Conservation (phyloP, 2,888 invertebrate genomes). For the Serripes groenlandicus region DNA sequence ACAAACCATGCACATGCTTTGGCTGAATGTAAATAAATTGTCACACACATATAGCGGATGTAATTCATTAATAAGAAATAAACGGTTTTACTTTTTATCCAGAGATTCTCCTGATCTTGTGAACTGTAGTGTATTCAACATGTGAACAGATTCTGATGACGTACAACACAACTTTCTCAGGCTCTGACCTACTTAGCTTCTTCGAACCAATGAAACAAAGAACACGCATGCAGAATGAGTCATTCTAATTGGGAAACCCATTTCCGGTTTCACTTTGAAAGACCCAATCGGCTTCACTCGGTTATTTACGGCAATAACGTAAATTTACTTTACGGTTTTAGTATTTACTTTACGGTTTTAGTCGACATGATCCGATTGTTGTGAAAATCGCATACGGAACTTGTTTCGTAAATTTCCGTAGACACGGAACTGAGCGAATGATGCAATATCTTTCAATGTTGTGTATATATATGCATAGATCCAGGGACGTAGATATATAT, state of each 20-base stretch:
- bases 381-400: not conserved
- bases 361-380: too few species aligned
- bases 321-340: too few species aligned
- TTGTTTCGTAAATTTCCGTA: too few species aligned
- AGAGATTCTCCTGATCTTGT: conserved; percentile 1
- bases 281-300: too few species aligned
- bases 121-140: conserved; percentile 55
- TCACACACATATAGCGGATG: too few species aligned
- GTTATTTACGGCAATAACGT: too few species aligned
- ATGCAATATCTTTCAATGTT: too few species aligned
- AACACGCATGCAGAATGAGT: conserved; percentile 77
- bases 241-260: conserved; percentile 20
- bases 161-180: conserved; percentile 55
- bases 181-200: conserved; percentile 40
- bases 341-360: too few species aligned
- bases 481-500: too few species aligned
- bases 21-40: too few species aligned
- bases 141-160: conserved; percentile 58
- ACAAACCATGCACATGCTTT: not conserved
- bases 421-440: too few species aligned
- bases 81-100: conserved; percentile 12
- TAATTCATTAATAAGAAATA: not conserved
- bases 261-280: conserved; percentile 62
- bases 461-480: too few species aligned
- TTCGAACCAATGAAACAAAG: conserved; percentile 77